phyloP scores from a whole-genome alignment of 2,113 vertebrate species.

The Athene noctua region DNA sequence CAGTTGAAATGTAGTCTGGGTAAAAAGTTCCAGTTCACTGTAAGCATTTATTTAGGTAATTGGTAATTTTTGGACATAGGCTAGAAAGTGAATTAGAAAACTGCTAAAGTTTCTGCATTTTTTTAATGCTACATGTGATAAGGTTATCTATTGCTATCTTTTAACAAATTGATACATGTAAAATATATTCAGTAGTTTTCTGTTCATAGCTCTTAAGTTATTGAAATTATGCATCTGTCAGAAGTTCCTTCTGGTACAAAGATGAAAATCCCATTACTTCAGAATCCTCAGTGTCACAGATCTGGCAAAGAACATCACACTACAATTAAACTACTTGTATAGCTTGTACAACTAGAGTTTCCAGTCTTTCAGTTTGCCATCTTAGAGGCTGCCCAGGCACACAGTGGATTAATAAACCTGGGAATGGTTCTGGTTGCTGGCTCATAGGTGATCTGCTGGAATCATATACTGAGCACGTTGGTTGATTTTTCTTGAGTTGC shows the following conservation, averaged over 20 bases:
- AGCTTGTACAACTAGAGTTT: neutral
- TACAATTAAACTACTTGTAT: rapidly evolving
- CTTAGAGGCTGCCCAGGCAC: neutral
- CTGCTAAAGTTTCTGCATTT: neutral
- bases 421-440: neutral
- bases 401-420: rapidly evolving
- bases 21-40: neutral
- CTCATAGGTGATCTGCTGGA: rapidly evolving
- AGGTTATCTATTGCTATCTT: neutral
- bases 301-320: neutral
- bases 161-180: neutral
- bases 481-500: neutral
- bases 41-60: neutral
- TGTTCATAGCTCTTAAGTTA: neutral
- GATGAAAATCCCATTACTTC: neutral
- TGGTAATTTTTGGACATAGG: neutral
- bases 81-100: neutral
- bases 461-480: neutral
- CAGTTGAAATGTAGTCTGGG: neutral
- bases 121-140: neutral
- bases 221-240: neutral
- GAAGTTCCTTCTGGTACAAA: neutral
- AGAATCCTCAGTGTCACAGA: neutral
- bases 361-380: neutral
- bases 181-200: neutral